phyloP scores from a whole-genome alignment of 2,797 vertebrate species.

The Anisognathus igniventris region DNA sequence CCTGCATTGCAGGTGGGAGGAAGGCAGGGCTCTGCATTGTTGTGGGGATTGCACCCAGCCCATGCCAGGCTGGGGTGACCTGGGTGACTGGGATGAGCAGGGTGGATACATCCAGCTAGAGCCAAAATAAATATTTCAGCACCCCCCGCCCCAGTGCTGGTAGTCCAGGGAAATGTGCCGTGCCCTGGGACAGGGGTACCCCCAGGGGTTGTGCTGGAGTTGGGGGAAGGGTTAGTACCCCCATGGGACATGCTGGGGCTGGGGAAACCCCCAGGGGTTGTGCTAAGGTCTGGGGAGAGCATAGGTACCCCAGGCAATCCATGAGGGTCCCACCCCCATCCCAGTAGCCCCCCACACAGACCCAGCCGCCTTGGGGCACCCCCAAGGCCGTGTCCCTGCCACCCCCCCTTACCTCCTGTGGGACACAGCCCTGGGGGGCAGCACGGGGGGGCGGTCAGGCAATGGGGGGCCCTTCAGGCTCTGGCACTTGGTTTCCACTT shows the following conservation, averaged over 20 bases:
- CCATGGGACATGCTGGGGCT: no score
- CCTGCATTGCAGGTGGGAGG: background rate
- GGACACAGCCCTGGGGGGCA: background rate
- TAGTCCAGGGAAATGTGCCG: no score
- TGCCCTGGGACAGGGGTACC: background rate
- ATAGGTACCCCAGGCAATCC: background rate
- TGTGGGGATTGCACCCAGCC: rapidly evolving
- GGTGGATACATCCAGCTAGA: background rate
- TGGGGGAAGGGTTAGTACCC: background rate
- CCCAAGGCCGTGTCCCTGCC: background rate
- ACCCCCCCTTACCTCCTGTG: background rate
- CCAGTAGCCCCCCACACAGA: background rate
- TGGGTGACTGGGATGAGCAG: background rate
- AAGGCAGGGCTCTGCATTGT: background rate
- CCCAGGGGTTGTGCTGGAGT: background rate
- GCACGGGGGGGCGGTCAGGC: background rate
- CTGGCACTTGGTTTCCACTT: background rate
- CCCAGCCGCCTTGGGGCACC: rapidly evolving
- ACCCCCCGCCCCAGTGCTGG: rapidly evolving
- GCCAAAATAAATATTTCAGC: background rate
- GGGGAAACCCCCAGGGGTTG: background rate
- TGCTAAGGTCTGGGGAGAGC: background rate
- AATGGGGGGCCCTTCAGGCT: background rate
- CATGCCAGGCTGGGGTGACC: background rate
- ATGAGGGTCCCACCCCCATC: background rate